Percentiles rank a stretch among this genome's conserved stretches.
Evolutionary conservation across 2,888 invertebrate species (phyloP).

Genomic region (Drosophila fungiperda): DNA sequence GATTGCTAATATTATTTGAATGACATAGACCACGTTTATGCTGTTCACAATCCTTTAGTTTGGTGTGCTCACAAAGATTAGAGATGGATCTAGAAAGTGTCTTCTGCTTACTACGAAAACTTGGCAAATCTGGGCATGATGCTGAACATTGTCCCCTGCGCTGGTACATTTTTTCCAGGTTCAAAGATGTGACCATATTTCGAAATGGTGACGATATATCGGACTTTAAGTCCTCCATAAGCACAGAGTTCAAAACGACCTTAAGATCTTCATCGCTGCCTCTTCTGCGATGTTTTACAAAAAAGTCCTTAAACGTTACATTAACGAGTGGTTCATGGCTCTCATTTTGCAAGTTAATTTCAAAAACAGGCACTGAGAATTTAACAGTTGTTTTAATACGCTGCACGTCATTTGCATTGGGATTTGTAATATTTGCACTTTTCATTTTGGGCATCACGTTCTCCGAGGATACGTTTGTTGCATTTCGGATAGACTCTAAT

Average conservation of each 20-base stretch:
- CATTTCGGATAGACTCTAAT: constrained; percentile 88
- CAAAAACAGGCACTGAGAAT: constrained; percentile 91
- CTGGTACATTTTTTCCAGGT: constrained; percentile 59
- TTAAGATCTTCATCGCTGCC: constrained; percentile 90
- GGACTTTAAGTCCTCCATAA: constrained; percentile 95
- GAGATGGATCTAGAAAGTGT: constrained; percentile 86
- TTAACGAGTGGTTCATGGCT: constrained; percentile 93
- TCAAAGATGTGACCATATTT: constrained; percentile 89
- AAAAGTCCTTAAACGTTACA: constrained; percentile 93
- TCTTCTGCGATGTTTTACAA: constrained; percentile 90
- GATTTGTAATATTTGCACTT: constrained; percentile 27
- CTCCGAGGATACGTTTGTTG: constrained; percentile 54
- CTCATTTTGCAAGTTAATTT: constrained; percentile 90
- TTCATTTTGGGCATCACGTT: constrained; percentile 33
- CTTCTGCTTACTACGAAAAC: constrained; percentile 62
- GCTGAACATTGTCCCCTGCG: constrained; percentile 63
- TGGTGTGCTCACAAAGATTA: constrained; percentile 86
- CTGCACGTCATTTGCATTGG: constrained; percentile 32
- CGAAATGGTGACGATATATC: constrained; percentile 92
- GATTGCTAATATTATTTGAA: constrained; percentile 60
- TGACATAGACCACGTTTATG: constrained; percentile 30
- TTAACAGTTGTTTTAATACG: constrained; percentile 85
- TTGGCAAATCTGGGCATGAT: constrained; percentile 78
- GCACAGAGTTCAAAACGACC: constrained; percentile 92
- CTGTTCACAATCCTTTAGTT: constrained; percentile 83